Percentiles rank a stretch among this genome's conserved stretches.
These are phyloP conservation scores for Gasteruption jaculator DNA, from an alignment of 2,888 invertebrate species.

Conservation along the genomic window DNA sequence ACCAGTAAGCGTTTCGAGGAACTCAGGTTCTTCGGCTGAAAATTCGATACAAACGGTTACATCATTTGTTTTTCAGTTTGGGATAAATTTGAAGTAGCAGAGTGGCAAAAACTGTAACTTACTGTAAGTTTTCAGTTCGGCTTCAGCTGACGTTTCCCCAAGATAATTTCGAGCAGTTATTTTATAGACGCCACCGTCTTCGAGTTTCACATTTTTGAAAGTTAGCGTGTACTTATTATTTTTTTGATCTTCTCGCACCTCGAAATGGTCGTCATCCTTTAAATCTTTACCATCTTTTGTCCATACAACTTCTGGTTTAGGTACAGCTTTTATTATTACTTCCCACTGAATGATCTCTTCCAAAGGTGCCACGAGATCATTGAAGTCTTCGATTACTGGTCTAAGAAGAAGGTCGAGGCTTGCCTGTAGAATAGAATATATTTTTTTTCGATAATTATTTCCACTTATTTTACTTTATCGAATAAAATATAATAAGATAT, in stretches of 20 bases:
- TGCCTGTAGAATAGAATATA: constrained; percentile 45
- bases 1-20: constrained; percentile 65
- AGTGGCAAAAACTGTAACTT: constrained; percentile 46
- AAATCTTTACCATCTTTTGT: constrained; percentile 62
- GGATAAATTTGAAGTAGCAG: constrained; percentile 19
- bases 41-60: constrained; percentile 14
- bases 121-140: constrained; percentile 71
- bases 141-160: constrained; percentile 68
- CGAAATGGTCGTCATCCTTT: constrained; percentile 57
- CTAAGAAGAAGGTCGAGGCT: constrained; percentile 73
- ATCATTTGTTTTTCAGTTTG: constrained; percentile 1
- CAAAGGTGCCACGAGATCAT: constrained; percentile 69
- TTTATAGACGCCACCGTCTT: constrained; percentile 75
- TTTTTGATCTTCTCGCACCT: constrained; percentile 60
- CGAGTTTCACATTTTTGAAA: constrained; percentile 65
- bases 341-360: constrained; percentile 76
- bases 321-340: constrained; percentile 82
- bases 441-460: background rate
- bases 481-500: constrained; percentile 1
- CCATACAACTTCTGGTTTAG: constrained; percentile 86
- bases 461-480: background rate
- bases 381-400: constrained; percentile 74
- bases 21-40: constrained; percentile 72
- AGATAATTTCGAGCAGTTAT: constrained; percentile 73
- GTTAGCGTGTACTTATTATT: constrained; percentile 67